A percentile compares a stretch with the other conserved stretches of the same genome.
These are phyloP conservation scores for Diaperis boleti DNA, from an alignment of 2,888 invertebrate species.

Conservation along the genomic window DNA sequence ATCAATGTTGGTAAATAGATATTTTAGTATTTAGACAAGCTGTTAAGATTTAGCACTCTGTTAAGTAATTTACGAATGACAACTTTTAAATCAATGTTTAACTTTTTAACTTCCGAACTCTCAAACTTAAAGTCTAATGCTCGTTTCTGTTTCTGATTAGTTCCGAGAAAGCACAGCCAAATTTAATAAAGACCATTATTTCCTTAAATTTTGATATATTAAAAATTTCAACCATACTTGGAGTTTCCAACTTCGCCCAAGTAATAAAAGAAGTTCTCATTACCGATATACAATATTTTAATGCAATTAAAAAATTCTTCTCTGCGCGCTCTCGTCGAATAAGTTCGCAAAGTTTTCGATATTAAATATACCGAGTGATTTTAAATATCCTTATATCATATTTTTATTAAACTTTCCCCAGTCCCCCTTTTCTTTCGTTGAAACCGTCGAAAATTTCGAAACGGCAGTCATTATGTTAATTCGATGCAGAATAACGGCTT, in stretches of 20 bases:
- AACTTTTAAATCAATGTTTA: too few relatives aligned
- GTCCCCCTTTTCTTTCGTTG: constrained; percentile 46
- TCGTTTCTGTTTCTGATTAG: too few relatives aligned
- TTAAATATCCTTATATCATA: constrained; percentile 57
- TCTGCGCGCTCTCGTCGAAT: constrained; percentile 39
- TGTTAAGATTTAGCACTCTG: too few relatives aligned
- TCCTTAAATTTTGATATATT: constrained; percentile 25
- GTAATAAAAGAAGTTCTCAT: constrained; percentile 52
- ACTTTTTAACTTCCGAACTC: too few relatives aligned
- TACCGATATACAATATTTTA: constrained; percentile 59
- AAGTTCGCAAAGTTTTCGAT: constrained; percentile 53
- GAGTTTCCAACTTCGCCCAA: constrained; percentile 35
- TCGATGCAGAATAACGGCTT: constrained; percentile 9
- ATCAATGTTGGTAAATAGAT: too few relatives aligned
- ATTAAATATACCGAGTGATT: constrained; percentile 55
- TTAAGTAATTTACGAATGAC: too few relatives aligned
- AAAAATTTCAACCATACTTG: constrained; percentile 34
- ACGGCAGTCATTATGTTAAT: constrained; percentile 4
- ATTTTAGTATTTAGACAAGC: too few relatives aligned
- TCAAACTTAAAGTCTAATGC: too few relatives aligned
- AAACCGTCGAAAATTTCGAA: constrained; percentile 8
- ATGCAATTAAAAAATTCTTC: constrained; percentile 60
- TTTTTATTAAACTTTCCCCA: constrained; percentile 58
- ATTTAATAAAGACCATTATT: constrained; percentile 2
- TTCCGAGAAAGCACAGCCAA: too few relatives aligned